These are phyloP conservation scores for Galleria mellonella DNA, from an alignment of 1,140 invertebrate genomes.

Conservation along the genomic window DNA sequence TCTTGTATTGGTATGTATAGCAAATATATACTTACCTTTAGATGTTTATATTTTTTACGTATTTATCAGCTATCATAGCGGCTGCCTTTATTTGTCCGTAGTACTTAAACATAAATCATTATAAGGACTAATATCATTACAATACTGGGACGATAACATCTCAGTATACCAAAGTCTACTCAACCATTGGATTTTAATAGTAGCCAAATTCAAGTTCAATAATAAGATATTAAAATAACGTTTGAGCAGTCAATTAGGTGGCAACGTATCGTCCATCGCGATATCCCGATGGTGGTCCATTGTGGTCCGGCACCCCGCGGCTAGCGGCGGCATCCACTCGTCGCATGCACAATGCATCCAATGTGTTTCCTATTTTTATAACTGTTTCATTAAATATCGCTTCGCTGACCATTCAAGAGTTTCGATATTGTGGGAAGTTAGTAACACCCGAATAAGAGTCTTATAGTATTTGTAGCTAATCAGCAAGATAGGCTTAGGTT, in stretches of 20 bases:
- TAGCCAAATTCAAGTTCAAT: constrained; percentile 48
- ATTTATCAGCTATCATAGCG: too few relatives aligned
- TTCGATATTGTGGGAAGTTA: constrained; percentile 56
- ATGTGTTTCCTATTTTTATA: constrained; percentile 61
- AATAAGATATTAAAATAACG: constrained; percentile 68
- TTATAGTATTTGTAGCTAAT: too few relatives aligned
- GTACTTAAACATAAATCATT: too few relatives aligned
- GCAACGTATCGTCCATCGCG: constrained; percentile 66
- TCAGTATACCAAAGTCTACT: constrained; percentile 1
- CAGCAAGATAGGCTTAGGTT: too few relatives aligned
- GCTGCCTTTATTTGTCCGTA: too few relatives aligned
- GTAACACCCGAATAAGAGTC: constrained; percentile 6
- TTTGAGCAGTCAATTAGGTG: constrained; percentile 72
- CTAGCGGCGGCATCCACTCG: constrained; percentile 31
- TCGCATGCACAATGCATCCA: constrained; percentile 36
- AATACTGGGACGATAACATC: constrained; percentile 9
- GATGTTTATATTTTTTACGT: too few relatives aligned
- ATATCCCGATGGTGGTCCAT: constrained; percentile 68
- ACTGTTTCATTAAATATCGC: constrained; percentile 55
- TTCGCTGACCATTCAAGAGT: constrained; percentile 45
- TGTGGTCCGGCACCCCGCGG: constrained; percentile 55
- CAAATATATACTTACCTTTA: too few relatives aligned
- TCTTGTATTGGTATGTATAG: too few relatives aligned
- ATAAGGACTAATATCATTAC: background rate
- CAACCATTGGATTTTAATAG: constrained; percentile 12